Conservation (phyloP, 2,113 vertebrate species). For the Muscicapa adusta region DNA sequence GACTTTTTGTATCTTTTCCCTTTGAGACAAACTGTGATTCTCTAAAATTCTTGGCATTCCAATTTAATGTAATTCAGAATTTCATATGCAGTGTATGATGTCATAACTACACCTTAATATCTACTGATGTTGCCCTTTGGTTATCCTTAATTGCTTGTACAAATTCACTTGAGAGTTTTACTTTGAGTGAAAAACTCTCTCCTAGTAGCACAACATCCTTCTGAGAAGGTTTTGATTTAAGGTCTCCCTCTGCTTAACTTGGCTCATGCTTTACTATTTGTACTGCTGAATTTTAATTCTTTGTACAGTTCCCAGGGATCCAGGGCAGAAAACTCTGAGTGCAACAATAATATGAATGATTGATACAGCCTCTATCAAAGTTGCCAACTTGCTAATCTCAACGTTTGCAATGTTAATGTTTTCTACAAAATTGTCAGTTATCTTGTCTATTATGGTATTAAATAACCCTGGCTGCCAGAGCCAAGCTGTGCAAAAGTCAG, state of each 20-base stretch:
- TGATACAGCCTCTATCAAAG: not conserved
- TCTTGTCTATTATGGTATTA: not conserved
- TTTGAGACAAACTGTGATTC: not conserved
- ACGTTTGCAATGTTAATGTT: slow-evolving; percentile 19
- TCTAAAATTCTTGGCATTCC: not conserved
- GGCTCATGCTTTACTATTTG: not conserved
- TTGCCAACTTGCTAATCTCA: slow-evolving; percentile 7
- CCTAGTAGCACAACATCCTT: not conserved
- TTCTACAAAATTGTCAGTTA: slow-evolving; percentile 16
- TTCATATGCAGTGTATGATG: not conserved
- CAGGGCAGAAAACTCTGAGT: not conserved
- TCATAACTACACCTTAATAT: not conserved
- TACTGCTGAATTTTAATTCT: slow-evolving; percentile 27
- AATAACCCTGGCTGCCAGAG: not conserved
- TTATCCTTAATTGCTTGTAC: not conserved
- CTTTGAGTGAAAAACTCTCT: not conserved
- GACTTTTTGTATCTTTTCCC: not conserved
- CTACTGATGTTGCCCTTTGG: not conserved
- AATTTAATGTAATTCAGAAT: not conserved
- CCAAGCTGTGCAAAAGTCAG: not conserved
- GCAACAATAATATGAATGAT: not conserved
- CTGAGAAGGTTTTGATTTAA: slow-evolving; percentile 31
- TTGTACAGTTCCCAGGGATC: not conserved
- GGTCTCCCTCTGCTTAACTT: not conserved
- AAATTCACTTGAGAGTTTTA: not conserved